Percentiles rank a stretch among this genome's conserved stretches.
Evolutionary conservation across 2,888 invertebrate genomes (phyloP).

Genomic region (Mesochorus sp.): DNA sequence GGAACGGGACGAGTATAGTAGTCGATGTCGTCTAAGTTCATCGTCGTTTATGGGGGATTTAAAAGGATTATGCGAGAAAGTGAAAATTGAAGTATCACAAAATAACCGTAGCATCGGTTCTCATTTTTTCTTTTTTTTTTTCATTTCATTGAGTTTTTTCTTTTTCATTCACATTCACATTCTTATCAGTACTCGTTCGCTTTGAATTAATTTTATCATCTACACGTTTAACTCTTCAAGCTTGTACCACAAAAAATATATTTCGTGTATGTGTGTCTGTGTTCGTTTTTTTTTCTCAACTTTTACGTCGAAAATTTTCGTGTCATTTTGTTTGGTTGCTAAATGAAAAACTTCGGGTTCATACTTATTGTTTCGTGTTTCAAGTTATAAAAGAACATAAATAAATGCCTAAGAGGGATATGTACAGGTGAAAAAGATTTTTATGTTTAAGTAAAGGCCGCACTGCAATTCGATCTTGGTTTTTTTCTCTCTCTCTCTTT

Average conservation of each 20-base stretch:
- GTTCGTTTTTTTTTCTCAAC: neutral
- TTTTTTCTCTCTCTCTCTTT: constrained; percentile 46
- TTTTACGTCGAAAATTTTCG: constrained; percentile 59
- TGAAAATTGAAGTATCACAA: constrained; percentile 78
- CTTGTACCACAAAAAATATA: constrained; percentile 48
- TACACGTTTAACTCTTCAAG: constrained; percentile 54
- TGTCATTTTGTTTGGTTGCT: constrained; percentile 70
- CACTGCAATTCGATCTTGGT: constrained; percentile 63
- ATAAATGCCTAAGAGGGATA: constrained; percentile 80
- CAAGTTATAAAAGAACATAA: constrained; percentile 78
- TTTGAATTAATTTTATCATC: constrained; percentile 29
- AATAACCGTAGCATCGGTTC: constrained; percentile 73
- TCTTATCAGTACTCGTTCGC: constrained; percentile 36
- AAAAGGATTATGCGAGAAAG: constrained; percentile 59
- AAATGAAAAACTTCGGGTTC: constrained; percentile 79
- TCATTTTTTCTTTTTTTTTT: constrained; percentile 42
- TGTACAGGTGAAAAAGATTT: constrained; percentile 73
- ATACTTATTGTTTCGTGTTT: constrained; percentile 62
- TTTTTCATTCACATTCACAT: constrained; percentile 46
- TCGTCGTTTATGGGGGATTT: constrained; percentile 10
- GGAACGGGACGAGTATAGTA: neutral
- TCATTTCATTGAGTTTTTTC: too few species aligned
- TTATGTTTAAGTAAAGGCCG: constrained; percentile 80
- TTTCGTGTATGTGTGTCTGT: constrained; percentile 14
- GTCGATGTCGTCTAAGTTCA: neutral